phyloP scores from a whole-genome alignment of 2,113 vertebrate genomes.

The Lampris incognitus region DNA sequence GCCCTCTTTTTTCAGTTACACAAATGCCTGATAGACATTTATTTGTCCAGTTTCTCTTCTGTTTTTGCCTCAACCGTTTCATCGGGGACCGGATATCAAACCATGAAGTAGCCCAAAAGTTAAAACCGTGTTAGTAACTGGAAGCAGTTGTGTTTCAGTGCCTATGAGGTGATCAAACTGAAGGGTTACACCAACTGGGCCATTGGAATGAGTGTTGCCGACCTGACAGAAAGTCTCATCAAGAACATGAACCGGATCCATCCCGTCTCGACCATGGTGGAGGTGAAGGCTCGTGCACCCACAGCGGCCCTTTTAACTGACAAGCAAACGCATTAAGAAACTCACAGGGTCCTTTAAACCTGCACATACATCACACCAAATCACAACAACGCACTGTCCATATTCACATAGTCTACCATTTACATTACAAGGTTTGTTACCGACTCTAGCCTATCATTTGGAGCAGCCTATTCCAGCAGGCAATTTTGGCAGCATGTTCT shows the following conservation, averaged over 20 bases:
- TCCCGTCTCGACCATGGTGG: slow-evolving; percentile 95
- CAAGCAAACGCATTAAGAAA: background rate
- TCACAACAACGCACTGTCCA: no score
- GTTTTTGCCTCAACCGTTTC: background rate
- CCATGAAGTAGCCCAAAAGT: no score
- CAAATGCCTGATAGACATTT: background rate
- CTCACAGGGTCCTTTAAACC: background rate
- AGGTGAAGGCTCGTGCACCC: slow-evolving; percentile 80
- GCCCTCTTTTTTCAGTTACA: no score
- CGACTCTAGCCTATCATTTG: no score
- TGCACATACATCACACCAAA: background rate
- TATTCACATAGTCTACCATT: no score
- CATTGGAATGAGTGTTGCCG: slow-evolving; percentile 95
- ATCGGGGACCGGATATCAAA: background rate
- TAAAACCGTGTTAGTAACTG: no score
- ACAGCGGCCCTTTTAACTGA: background rate
- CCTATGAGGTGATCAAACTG: slow-evolving; percentile 96
- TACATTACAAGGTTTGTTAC: no score
- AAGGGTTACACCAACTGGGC: slow-evolving; percentile 99
- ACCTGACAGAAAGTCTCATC: slow-evolving; percentile 91
- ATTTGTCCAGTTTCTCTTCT: background rate
- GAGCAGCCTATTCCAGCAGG: no score
- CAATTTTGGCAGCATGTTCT: no score
- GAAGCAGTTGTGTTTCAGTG: slow-evolving; percentile 78
- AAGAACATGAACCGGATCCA: slow-evolving; percentile 92